Evolutionary conservation across 1,140 invertebrate species (phyloP), one percentile per base, ranked within the genome.

Genomic region (Heliconius congener): DNA sequence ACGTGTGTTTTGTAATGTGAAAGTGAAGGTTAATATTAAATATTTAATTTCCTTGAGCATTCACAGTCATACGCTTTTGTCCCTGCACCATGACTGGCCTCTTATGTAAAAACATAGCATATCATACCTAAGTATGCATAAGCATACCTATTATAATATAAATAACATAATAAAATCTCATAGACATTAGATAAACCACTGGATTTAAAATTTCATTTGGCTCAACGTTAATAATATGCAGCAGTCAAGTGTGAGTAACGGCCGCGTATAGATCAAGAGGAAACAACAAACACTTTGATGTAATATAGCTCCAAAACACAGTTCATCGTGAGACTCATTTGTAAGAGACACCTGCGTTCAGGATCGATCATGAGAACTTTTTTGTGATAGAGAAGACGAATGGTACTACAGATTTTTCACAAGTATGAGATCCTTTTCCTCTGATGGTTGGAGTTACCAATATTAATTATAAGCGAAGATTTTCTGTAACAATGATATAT

Each of bases 231-330:
- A 66, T 66, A 66, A 30, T 66, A 66, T 66, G 23, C n/a, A 3
- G 23, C 34, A 74, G 37, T 76, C 71, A 73, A 57, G 57, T 80
- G 57, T 55, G 71, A 77, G 71, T 77, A 72, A 74, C 71, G 52
- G 66, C 39, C 46, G 23, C 74, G 75, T 42, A 85, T 84, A 86
- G 85, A 86, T 86, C 82, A 82, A 52, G 18, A 9, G 80, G 75
- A 79, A 82, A 83, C 76, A 81, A 80, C 85, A 34, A 34, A 85
- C 85, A 83, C 83, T 84, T 81, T 84, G 80, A 85, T 81, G 77
- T 81, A 82, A 74, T 74, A 73, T 77, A 19, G 70, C 78, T 79
- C 39, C 30, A 30, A 13, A 23, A 39, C 70, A 71, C 73, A 81
- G 80, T 82, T 82, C 80, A 83, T 82, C 76, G 30, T 39, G 30